Conservation (phyloP, 2,888 invertebrate species). For the Archips xylosteana region DNA sequence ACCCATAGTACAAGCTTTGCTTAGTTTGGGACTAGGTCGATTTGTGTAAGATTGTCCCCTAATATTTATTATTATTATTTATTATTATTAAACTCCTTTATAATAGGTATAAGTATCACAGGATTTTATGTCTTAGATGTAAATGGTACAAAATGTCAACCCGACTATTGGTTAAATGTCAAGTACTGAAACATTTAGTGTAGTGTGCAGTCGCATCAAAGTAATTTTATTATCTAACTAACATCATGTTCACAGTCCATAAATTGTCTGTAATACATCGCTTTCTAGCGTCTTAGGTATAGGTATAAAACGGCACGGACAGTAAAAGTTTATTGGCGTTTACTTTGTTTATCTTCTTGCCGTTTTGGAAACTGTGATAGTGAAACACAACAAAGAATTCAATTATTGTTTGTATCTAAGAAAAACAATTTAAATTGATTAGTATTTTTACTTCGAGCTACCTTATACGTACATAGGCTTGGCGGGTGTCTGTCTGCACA, state of each 20-base stretch:
- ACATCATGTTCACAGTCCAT: slow-evolving; percentile 7
- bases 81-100: no score
- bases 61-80: no score
- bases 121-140: background rate
- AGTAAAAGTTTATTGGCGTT: background rate
- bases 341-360: background rate
- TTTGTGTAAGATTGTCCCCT: no score
- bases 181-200: background rate
- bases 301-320: background rate
- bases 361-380: background rate
- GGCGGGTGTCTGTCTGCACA: no score
- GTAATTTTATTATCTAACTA: slow-evolving; percentile 1
- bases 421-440: no score
- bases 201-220: slow-evolving; percentile 11
- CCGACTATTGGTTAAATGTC: background rate
- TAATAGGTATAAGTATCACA: no score
- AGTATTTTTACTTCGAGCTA: no score
- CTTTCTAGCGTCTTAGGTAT: background rate
- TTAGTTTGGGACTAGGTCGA: no score
- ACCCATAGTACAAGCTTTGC: no score
- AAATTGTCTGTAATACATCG: slow-evolving; percentile 2
- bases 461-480: no score
- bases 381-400: no score
- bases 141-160: background rate
- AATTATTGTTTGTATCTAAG: no score